Evolutionary conservation across 2,888 invertebrate genomes (phyloP).

Genomic region (Erebia epiphron): DNA sequence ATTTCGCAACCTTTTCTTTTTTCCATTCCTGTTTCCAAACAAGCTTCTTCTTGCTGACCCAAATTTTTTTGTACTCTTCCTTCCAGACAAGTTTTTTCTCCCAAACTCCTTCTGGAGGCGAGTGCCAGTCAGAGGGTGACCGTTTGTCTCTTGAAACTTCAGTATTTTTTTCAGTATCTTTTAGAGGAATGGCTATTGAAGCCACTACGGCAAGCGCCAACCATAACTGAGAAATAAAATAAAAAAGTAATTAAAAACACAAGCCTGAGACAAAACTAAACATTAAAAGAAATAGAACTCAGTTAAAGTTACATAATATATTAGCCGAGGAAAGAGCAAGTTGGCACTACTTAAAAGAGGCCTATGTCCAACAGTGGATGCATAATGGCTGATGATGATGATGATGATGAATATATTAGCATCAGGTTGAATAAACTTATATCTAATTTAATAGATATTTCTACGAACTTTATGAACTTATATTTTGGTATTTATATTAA

Average conservation of each 20-base stretch:
- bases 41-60: conserved; percentile 89
- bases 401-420: too few relatives aligned
- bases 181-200: conserved; percentile 63
- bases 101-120: conserved; percentile 87
- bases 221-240: conserved; percentile 79
- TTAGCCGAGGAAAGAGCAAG: too few relatives aligned
- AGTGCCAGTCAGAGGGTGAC: conserved; percentile 80
- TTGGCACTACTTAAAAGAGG: too few relatives aligned
- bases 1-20: conserved; percentile 88
- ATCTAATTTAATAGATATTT: too few relatives aligned
- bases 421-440: too few relatives aligned
- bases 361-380: too few relatives aligned
- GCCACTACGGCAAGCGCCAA: conserved; percentile 82
- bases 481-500: too few relatives aligned
- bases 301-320: too few relatives aligned
- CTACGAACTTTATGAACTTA: too few relatives aligned
- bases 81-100: conserved; percentile 93
- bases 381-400: too few relatives aligned
- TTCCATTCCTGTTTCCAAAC: conserved; percentile 89
- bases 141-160: conserved; percentile 80
- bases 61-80: conserved; percentile 90
- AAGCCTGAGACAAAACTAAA: not conserved
- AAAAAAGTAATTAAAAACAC: conserved; percentile 27
- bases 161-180: conserved; percentile 54
- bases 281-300: too few relatives aligned